Conservation (phyloP, 1,140 invertebrate genomes). For the Zaprionus kolodkinae region DNA sequence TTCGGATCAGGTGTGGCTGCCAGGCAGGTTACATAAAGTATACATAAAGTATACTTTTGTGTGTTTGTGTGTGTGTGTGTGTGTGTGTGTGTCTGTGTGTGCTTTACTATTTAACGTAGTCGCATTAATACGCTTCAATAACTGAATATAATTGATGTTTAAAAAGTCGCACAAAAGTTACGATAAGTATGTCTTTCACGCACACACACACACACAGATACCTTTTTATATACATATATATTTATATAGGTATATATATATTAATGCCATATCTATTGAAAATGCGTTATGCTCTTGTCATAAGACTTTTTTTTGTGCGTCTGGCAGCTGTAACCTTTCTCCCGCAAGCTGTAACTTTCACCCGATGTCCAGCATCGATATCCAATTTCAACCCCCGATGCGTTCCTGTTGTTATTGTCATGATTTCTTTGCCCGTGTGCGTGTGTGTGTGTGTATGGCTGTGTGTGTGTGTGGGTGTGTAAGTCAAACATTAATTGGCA, state of each 20-base stretch:
- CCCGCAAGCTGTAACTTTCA: slow-evolving; percentile 1
- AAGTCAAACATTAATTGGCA: slow-evolving; percentile 79
- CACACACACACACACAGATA: slow-evolving; percentile 10
- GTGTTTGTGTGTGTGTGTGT: slow-evolving; percentile 9
- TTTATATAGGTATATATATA: slow-evolving; percentile 7
- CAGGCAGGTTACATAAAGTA: slow-evolving; percentile 7
- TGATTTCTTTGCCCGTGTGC: slow-evolving; percentile 10
- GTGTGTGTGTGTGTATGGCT: slow-evolving; percentile 18
- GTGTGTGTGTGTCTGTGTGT: neutral
- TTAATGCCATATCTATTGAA: slow-evolving; percentile 39
- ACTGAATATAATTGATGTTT: slow-evolving; percentile 76
- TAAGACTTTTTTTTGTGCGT: slow-evolving; percentile 53
- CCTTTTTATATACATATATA: neutral
- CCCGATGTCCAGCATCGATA: slow-evolving; percentile 28
- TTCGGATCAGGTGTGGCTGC: slow-evolving; percentile 37
- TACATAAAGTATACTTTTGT: too few species aligned
- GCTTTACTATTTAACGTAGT: slow-evolving; percentile 44
- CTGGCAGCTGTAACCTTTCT: slow-evolving; percentile 67
- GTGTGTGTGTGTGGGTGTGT: slow-evolving; percentile 15
- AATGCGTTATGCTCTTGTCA: slow-evolving; percentile 64
- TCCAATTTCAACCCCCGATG: slow-evolving; percentile 28
- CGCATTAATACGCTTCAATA: slow-evolving; percentile 73
- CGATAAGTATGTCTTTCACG: slow-evolving; percentile 66
- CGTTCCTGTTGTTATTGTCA: slow-evolving; percentile 23
- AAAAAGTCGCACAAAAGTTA: slow-evolving; percentile 70